These are phyloP conservation scores for Chaetops frenatus DNA, from an alignment of 2,113 vertebrate species.

Conservation along the genomic window DNA sequence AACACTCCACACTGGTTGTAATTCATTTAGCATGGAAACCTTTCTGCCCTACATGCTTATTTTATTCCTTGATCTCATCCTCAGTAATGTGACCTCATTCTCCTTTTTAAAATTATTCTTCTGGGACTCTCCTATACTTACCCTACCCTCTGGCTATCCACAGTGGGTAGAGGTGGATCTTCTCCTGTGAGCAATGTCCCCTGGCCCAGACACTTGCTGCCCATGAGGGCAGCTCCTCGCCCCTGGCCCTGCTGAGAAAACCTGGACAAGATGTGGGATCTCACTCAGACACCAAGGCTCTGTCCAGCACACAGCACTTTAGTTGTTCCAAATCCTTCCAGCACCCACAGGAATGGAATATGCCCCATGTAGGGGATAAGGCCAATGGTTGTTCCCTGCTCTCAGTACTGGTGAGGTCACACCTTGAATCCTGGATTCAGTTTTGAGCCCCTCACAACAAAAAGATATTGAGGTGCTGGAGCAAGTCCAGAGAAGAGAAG, in stretches of 20 bases:
- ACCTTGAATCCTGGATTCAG: neutral
- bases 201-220: neutral
- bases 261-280: neutral
- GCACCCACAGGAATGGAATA: neutral
- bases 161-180: neutral
- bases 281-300: neutral
- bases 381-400: neutral
- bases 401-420: neutral
- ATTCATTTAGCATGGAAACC: constrained; percentile 56
- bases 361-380: neutral
- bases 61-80: constrained; percentile 63
- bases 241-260: neutral
- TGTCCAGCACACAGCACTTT: neutral
- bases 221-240: accelerated
- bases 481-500: neutral
- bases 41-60: constrained; percentile 59
- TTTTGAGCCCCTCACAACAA: neutral
- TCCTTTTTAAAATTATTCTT: neutral
- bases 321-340: neutral
- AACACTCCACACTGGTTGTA: constrained; percentile 39
- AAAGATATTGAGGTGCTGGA: neutral
- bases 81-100: constrained; percentile 61
- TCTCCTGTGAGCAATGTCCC: accelerated
- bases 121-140: constrained; percentile 17
- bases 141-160: neutral